Evolutionary conservation across 2,888 invertebrate genomes (phyloP).

Genomic region (Machimus atricapillus): DNA sequence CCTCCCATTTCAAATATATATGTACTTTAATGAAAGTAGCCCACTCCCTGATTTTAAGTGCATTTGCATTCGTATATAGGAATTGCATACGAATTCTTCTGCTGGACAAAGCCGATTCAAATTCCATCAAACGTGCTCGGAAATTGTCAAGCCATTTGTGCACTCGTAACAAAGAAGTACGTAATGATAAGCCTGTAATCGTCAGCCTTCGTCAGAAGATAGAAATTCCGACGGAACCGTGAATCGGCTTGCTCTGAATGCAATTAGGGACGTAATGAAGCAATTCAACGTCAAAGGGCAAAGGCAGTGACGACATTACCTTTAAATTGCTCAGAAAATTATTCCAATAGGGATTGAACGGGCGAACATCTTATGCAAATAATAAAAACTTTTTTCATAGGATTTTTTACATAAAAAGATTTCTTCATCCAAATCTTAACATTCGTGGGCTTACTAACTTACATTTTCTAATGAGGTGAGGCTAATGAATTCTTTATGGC

Average conservation of each 20-base stretch:
- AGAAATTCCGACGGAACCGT: neutral
- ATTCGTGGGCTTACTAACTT: neutral
- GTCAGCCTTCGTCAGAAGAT: neutral
- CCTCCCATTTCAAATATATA: neutral
- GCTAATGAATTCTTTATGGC: no score
- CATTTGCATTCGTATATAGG: neutral
- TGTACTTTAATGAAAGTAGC: neutral
- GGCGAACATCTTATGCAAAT: neutral
- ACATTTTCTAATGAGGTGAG: no score
- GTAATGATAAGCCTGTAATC: neutral
- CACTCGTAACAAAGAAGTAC: neutral
- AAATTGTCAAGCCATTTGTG: conserved; percentile 5
- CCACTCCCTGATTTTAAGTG: neutral
- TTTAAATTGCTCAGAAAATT: neutral
- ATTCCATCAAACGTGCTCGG: neutral
- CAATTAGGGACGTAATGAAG: conserved; percentile 17
- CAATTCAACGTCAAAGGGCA: conserved; percentile 13
- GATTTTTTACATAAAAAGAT: neutral
- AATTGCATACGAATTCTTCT: neutral
- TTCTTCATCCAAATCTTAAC: neutral
- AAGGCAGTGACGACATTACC: neutral
- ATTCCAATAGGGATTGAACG: neutral
- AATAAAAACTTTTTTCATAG: neutral
- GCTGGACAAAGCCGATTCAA: neutral
- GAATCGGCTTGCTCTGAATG: conserved; percentile 17